Evolutionary conservation across 1,140 invertebrate genomes (phyloP), one percentile per base, ranked within the genome.

Genomic region (Trichogramma pretiosum): DNA sequence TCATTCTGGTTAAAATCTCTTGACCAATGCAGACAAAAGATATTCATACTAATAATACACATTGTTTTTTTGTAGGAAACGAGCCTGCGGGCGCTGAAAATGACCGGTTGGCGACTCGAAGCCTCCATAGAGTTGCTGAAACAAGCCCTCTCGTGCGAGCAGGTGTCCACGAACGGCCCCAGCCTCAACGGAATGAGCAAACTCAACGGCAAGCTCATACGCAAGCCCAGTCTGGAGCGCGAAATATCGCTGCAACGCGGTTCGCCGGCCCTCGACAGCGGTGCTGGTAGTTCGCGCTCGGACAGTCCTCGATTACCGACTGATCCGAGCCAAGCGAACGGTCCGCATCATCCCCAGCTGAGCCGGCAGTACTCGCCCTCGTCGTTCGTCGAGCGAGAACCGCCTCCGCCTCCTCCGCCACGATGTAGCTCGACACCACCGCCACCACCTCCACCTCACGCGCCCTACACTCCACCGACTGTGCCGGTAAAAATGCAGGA

Each of bases 191-290:
- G 74, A 4, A 63, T 80, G 36, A 73, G 73, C 38, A 75, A 77
- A 50, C 72, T 83, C 37, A 79, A 78, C 54, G 79, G 79, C 30
- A 90, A 91, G 64, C 72, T 92, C 7, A 89, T 84, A 52, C 77
- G 88, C 39, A 91, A 91, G 63, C 85, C 88, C 13, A 90, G 87
- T 65, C 77, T 92, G 47, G 89, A 94, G 65, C 74, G 85, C 32
- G 86, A 89, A 61, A 64, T 84, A 16, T 78, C 72, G 56, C 67
- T 85, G 18, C 82, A 85, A 41, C 76, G 87, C 42, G 83, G 84
- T 8, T 90, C 87, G 67, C 89, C 89, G 1, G 88, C 86, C 1
- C 72, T 91, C 33, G 89, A 92, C 54, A 90, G 86, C 34, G 86
- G 86, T 7, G 87, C 86, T 13, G 87, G 85, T 14, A 91, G 87